Evolutionary conservation across 2,113 vertebrate species (phyloP).

Genomic region (Vulpes lagopus): DNA sequence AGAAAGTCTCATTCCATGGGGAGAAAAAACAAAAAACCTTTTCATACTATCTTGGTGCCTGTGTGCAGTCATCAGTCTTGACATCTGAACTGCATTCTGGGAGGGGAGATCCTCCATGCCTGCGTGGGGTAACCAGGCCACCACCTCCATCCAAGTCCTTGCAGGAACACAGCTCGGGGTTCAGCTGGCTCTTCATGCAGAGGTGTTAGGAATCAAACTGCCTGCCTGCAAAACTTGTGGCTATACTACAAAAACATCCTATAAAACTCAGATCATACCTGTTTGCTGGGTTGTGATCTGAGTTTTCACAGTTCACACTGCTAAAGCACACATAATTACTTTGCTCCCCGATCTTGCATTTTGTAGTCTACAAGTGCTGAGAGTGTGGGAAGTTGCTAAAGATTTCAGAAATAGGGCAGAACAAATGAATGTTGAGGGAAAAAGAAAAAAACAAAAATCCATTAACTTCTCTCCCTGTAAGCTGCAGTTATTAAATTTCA

Average conservation of each 20-base stretch:
- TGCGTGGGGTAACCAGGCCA: neutral
- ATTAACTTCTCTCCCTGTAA: neutral
- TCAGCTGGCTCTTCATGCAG: neutral
- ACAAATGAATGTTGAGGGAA: neutral
- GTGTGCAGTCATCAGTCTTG: neutral
- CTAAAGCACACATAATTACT: neutral
- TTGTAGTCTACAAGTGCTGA: neutral
- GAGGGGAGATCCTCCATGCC: neutral
- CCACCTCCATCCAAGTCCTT: neutral
- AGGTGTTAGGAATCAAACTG: neutral
- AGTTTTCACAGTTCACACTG: neutral
- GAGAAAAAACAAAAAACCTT: neutral
- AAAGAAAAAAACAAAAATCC: neutral
- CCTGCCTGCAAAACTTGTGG: neutral
- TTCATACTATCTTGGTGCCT: neutral
- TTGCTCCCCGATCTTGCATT: neutral
- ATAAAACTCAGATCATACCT: neutral
- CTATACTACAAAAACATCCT: neutral
- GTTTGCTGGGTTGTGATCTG: neutral
- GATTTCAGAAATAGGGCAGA: neutral
- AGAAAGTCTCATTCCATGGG: neutral
- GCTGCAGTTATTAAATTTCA: neutral
- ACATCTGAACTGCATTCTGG: neutral
- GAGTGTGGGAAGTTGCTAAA: neutral
- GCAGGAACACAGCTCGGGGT: neutral